Percentiles rank a stretch among this genome's conserved stretches.
These are phyloP conservation scores for Myocastor coypus DNA, from an alignment of 2,113 vertebrate genomes.

Conservation along the genomic window DNA sequence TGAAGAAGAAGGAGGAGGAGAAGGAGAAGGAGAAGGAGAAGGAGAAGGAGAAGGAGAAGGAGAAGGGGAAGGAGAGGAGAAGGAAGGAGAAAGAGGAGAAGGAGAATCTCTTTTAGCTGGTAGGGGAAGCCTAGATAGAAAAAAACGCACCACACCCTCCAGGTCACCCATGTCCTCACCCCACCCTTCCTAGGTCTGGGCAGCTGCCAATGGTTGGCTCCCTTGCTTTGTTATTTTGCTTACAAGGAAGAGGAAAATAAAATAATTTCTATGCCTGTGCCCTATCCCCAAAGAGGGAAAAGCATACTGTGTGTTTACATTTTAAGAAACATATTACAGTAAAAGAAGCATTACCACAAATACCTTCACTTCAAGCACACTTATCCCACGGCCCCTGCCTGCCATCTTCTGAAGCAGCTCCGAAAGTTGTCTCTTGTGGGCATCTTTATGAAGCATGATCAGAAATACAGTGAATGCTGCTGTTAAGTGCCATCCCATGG, in stretches of 20 bases:
- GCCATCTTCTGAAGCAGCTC: not conserved
- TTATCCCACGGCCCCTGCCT: not conserved
- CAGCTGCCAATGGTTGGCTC: not conserved
- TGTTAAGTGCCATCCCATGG: not conserved
- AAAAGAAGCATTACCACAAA: not conserved
- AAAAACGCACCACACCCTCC: not conserved
- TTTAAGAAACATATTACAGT: not conserved
- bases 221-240: conserved; percentile 1
- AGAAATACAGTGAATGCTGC: not conserved
- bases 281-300: not conserved
- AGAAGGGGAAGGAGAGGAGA: too few species aligned
- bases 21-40: too few species aligned
- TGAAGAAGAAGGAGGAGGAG: too few species aligned
- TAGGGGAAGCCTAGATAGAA: not conserved
- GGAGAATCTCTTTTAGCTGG: not conserved
- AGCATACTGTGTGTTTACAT: not conserved
- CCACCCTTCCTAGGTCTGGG: not conserved
- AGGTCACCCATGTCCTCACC: not conserved
- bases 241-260: conserved; percentile 12
- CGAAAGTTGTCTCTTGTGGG: not conserved
- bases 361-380: not conserved
- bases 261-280: not conserved
- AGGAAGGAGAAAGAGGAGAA: too few species aligned
- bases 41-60: too few species aligned
- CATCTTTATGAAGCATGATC: not conserved